Evolutionary conservation across 2,113 vertebrate genomes (phyloP), one percentile per base, ranked within the genome.

Genomic region (Rhabdornis inornatus): DNA sequence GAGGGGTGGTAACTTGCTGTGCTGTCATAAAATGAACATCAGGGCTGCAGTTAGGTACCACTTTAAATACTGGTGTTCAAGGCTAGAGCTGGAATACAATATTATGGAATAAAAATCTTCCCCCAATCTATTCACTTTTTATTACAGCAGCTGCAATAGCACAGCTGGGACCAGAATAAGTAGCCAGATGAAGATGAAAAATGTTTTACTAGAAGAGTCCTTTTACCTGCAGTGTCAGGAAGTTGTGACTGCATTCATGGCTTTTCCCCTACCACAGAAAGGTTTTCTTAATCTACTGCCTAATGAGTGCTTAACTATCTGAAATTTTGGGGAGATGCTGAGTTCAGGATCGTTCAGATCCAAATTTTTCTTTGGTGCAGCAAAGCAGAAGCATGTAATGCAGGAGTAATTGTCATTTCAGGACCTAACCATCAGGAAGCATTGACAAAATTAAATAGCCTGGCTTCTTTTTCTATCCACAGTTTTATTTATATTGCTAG

Each of bases 91-190:
- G 72, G 27, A 91, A 92, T 77, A 66, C 55, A 83, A 39, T 70
- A 74, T 42, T 57, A 89, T 45, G 28, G 68, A 95, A 89, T 74
- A 80, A 95, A 95, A 94, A 37, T 74, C 45, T 94, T 92, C 45
- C 55, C 10, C 22, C 31, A 37, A 19, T 82, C 56, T 75, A 81
- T 84, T 69, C 28, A 42, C 42, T 91, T 91, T 96, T 92, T 92
- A 94, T 87, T 90, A 76, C 64, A 91, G 87, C 50, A 78, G 60
- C 42, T 91, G 74, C 69, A 96, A 87, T 66, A 84, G 83, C 77
- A 91, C 92, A 92, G 72, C 77, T 94, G 90, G 87, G 93, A 95
- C 81, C 44, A 60, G 27, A 82, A 82, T 11, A 94, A 92, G 74
- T 52, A 82, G 74, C 63, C 87, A 79, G 60, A 70, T 28, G 60